Base-by-base conservation (phyloP, 2,888 invertebrate genomes). In the Cheilosia impressa region DNA sequence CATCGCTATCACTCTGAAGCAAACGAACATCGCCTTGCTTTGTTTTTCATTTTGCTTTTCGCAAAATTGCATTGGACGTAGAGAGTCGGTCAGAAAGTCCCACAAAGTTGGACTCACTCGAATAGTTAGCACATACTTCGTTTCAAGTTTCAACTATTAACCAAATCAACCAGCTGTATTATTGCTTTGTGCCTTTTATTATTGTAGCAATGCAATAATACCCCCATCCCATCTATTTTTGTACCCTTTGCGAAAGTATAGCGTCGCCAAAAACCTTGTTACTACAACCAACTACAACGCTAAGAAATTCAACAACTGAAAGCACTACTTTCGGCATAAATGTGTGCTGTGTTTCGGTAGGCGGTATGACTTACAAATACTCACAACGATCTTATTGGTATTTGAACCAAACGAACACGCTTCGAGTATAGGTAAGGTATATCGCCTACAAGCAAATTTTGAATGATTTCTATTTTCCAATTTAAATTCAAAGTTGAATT, bases 101-200 rank as follows among this genome's bases (percentile, higher is more conserved):
- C 52, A 72, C 43, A 34, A 22, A 72, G 24, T 38, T 57, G 47
- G 22, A 58, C 73, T 53, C 27, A 53, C 38, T 53, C 53, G 19
- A 38, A 60, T 34, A 73, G 45, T 62, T 63, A 66, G 31, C 50
- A 53, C 57, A 66, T 34, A 79, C 24, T 53, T 41, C 38, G 41
- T 63, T 50, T 71, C 57, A 41, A 78, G 58, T 72, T 71, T 34
- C 7, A 52, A 55, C 77, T 41, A 57, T 43, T 53, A 78, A 71
- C 62, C 72, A 60, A 63, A 63, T 19, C 57, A 57, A 58, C 43
- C 41, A 45, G 19, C 45, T 50, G 19, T 9, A 73, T 22, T 43
- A 63, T 47, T 41, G 15, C 38, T 57, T 57, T 31, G 45, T 22
- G 31, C 65, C 31, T 50, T 58, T 65, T 71, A 47, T 41, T 57